Evolutionary conservation across 2,113 vertebrate genomes (phyloP), one percentile per base, ranked within the genome.

Genomic region (Cavia porcellus): DNA sequence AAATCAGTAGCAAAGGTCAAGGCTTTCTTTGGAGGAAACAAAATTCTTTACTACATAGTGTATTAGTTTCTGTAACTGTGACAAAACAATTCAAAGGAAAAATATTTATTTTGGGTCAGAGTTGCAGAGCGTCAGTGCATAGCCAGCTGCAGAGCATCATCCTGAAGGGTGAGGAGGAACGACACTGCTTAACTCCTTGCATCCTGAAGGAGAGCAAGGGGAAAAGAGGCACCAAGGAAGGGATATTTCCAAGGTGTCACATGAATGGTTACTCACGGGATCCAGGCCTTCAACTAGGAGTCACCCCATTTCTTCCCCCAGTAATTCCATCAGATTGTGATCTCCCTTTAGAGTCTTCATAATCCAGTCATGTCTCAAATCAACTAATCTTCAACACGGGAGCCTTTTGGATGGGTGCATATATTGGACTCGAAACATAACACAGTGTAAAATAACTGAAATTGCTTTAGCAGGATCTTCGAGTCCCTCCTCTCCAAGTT

Each of bases 401-500:
- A 14, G 25, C 17, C 74, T 28, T 45, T 28, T 28, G 74, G 72
- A 25, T 22, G 70, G 72, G 4, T 28, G 10, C 12, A 28, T 77
- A 15, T 45, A 28, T 13, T 47, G 24, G 42, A 47, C 74, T 20
- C 3, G 11, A 77, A 47, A 77, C 24, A 30, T 28, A 79, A 77
- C 11, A 7, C 47, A 80, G 45, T 50, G 14, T 59, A 50, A 52
- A 81, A 8, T 72, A 81, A 47, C 12, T n/a, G 25, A 89, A 17
- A 15, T 61, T 93, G 38, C 82, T 72, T 88, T 52, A 84, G 24
- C 45, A 50, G 57, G 25, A 62, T 70, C 24, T 32, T 47, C 62
- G 64, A 66, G 57, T 68, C 72, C 14, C 7, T 92, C 45, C 57
- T 87, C 50, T 94, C 17, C 66, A 96, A 75, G 13, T 45, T 93